phyloP scores from a whole-genome alignment of 2,888 invertebrate species.

The Anaspis maculata region DNA sequence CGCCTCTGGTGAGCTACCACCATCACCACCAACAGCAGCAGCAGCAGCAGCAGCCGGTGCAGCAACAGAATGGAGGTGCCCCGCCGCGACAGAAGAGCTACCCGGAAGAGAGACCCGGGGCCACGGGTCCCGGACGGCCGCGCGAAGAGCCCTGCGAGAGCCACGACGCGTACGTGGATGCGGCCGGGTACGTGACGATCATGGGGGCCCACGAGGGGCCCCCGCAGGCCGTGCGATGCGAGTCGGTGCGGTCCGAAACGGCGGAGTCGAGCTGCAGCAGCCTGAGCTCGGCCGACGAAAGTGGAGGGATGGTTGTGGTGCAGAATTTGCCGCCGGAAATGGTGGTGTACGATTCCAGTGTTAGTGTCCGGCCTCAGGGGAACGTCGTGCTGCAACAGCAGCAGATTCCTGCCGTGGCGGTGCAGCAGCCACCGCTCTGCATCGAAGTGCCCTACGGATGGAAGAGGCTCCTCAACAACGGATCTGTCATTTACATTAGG shows the following conservation, averaged over 20 bases:
- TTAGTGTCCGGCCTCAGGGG: conserved; percentile 38
- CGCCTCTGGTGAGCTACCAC: no score
- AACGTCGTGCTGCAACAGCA: conserved; percentile 37
- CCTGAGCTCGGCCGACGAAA: conserved; percentile 44
- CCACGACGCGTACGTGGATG: conserved; percentile 30
- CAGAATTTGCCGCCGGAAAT: conserved; percentile 31
- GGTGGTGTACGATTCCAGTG: conserved; percentile 42
- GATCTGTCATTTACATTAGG: conserved; percentile 71
- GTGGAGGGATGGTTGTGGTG: conserved; percentile 32
- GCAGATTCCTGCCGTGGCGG: conserved; percentile 16
- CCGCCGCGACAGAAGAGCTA: no score
- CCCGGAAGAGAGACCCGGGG: conserved; percentile 27
- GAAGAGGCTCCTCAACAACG: conserved; percentile 65
- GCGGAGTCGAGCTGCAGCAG: conserved; percentile 51
- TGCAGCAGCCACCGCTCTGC: conserved; percentile 22
- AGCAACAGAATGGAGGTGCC: conserved; percentile 31
- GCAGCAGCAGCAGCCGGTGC: no score
- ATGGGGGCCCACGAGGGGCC: conserved; percentile 37
- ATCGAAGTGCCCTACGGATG: conserved; percentile 65
- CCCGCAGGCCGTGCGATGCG: conserved; percentile 41
- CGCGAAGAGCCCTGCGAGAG: conserved; percentile 28
- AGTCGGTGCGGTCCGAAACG: conserved; percentile 51
- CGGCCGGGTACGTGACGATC: conserved; percentile 33
- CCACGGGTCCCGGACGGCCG: conserved; percentile 28
- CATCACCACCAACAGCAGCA: no score